Evolutionary conservation across 2,888 invertebrate species (phyloP), one percentile per base, ranked within the genome.

Genomic region (Enoplolaimus lenunculus): DNA sequence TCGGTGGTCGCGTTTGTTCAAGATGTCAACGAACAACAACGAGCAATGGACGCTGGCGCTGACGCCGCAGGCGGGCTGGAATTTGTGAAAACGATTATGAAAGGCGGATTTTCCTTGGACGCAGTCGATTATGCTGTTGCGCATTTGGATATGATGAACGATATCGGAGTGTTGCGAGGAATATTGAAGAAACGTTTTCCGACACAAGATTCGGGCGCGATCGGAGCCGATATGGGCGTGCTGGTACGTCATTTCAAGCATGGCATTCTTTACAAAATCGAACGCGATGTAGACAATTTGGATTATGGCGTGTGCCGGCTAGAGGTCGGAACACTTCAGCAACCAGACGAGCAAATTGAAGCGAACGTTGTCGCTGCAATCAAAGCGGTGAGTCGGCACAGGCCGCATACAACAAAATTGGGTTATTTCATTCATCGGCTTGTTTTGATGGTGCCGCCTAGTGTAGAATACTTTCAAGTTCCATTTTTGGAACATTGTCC

Each of bases 111-210:
- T 13, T 72, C 75, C 34, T 59, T 77, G 1, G 75, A 77, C 16
- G 89, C 91, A 74, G 91, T 87, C 78, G 87, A 90, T 76, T 87
- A 85, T 77, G 79, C 89, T 3, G 83, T 92, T 21, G 89, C 90
- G 0, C 90, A 91, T 83, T 88, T 89, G 0, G 87, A 88, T 78
- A 88, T 91, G 73, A 80, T 90, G 68, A 86, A 89, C 0, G 91
- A 91, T 69, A 78, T 92, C 57, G 86, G 89, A 0, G 84, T 86
- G 0, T 83, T 92, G 71, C 85, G 90, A 73, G 91, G 91, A 1
- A 78, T 91, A 64, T 83, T 92, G 85, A 90, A 88, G 77, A 86
- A 83, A 73, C 87, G 86, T 76, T 90, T 90, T 81, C 92, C 92
- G 0, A 88, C 85, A 67, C 71, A 76, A 30, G 76, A 76, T 71